A percentile compares a stretch with the other conserved stretches of the same genome.
Evolutionary conservation across 2,797 vertebrate species (phyloP).

Genomic region (Megalops cyprinoides): DNA sequence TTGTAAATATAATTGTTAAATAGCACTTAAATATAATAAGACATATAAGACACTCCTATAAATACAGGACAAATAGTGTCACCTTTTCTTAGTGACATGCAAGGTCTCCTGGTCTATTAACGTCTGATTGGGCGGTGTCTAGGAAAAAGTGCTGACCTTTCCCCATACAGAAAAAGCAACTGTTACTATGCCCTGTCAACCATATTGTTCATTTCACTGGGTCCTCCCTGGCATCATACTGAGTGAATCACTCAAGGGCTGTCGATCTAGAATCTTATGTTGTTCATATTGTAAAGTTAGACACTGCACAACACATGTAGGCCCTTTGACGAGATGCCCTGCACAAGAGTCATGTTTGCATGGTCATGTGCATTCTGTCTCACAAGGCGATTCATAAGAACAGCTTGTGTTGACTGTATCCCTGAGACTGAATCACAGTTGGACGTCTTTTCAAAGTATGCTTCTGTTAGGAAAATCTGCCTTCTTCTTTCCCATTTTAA

Average conservation of each 20-base stretch:
- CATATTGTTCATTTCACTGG: not conserved
- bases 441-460: conserved; percentile 3
- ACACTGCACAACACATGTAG: not conserved
- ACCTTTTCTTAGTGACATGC: not conserved
- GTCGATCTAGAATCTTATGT: not conserved
- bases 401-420: conserved; percentile 2
- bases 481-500: not conserved
- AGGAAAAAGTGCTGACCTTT: not conserved
- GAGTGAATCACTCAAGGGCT: not conserved
- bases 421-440: not conserved
- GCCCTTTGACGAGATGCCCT: not conserved
- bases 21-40: too few species aligned
- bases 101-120: not conserved
- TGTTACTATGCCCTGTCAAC: not conserved
- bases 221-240: not conserved
- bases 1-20: too few species aligned
- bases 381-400: not conserved
- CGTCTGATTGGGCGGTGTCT: not conserved
- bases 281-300: not conserved
- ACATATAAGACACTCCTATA: too few species aligned
- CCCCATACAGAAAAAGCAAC: not conserved
- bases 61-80: not conserved
- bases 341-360: too few species aligned
- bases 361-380: not conserved
- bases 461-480: not conserved